Evolutionary conservation across 2,888 invertebrate genomes (phyloP), one percentile per base, ranked within the genome.

Genomic region (Steinernema hermaphroditum): DNA sequence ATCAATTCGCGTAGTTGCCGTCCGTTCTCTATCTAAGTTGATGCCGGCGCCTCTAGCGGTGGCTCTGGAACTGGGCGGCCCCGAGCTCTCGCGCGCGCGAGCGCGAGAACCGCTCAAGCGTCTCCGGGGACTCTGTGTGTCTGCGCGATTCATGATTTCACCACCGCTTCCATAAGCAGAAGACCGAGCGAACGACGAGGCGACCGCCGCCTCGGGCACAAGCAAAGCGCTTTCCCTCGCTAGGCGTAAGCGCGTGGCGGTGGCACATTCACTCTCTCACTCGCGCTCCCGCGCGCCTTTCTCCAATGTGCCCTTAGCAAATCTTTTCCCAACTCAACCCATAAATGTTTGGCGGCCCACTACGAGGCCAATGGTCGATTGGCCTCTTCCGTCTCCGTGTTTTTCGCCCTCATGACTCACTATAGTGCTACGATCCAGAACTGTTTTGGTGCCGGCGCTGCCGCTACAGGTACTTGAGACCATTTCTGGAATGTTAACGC

Each of bases 71-170:
- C 62, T 62, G 62, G 62, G 62, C 62, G 62, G 62, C 62, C 62
- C 62, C 16, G 16, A 19, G 62, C 62, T 19, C n/a, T 62, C 32
- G 62, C 62, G 62, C 62, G 32, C 62, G 37, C 37, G 62, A 29
- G 62, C 27, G 62, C n/a, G n/a, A n/a, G 32, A 62, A 29, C 62
- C 62, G 62, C 62, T 62, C 62, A 62, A 62, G 62, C 62, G 62
- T 62, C 62, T 62, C 62, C 62, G 29, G 62, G 62, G 62, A 62
- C 62, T 62, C 62, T 62, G 62, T 32, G 62, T 62, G 62, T 62
- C 62, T 62, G 62, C 62, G 62, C 62, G 62, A 62, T 62, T 62
- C 62, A 62, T 62, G 62, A 62, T 62, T 62, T 62, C 62, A 62
- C 62, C 62, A 34, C 62, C 62, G 62, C 62, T 62, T 62, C 62